Evolutionary conservation across 2,797 vertebrate species (phyloP).

Genomic region (Gymnoscopelus microlampas): DNA sequence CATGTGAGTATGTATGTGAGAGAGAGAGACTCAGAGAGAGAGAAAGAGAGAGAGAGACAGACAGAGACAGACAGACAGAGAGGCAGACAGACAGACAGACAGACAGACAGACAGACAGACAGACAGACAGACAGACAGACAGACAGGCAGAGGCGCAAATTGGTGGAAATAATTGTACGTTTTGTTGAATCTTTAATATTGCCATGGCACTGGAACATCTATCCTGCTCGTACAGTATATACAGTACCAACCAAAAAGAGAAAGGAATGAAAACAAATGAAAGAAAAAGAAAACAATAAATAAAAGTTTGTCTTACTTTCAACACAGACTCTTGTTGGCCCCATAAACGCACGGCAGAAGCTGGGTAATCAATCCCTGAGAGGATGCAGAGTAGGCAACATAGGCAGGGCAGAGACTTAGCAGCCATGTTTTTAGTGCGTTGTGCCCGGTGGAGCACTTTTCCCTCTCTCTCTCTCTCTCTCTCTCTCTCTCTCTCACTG

Average conservation of each 20-base stretch:
- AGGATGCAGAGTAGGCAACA: slow-evolving; percentile 69
- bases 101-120: not conserved
- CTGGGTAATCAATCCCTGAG: slow-evolving; percentile 49
- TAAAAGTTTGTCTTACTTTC: slow-evolving; percentile 65
- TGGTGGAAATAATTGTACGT: too few relatives aligned
- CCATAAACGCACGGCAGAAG: slow-evolving; percentile 52
- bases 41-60: too few relatives aligned
- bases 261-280: not conserved
- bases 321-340: slow-evolving; percentile 61
- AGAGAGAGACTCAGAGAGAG: too few relatives aligned
- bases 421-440: slow-evolving; percentile 74
- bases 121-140: too few relatives aligned
- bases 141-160: too few relatives aligned
- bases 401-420: slow-evolving; percentile 56
- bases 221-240: too few relatives aligned
- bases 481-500: slow-evolving; percentile 16
- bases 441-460: slow-evolving; percentile 34
- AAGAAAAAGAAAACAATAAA: not conserved
- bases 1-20: too few relatives aligned
- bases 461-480: slow-evolving; percentile 18
- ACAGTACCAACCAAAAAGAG: too few relatives aligned
- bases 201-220: too few relatives aligned
- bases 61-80: not conserved
- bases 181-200: too few relatives aligned
- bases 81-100: not conserved